Evolutionary conservation across 2,113 vertebrate genomes (phyloP).

Genomic region (Otocyon megalotis): DNA sequence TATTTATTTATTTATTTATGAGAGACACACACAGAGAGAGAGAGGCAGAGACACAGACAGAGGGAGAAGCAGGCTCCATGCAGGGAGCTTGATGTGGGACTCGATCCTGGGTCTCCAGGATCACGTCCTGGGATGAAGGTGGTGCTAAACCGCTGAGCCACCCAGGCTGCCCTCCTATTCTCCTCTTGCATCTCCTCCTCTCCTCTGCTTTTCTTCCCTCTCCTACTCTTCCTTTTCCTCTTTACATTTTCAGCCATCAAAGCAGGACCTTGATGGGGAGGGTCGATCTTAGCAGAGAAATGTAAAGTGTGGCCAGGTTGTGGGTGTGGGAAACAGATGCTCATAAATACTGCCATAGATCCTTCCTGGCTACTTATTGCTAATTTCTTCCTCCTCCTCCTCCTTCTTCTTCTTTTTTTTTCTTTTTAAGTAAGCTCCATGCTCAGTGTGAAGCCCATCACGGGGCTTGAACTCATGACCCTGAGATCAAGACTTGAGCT

Average conservation of each 20-base stretch:
- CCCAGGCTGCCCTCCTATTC: too few species aligned
- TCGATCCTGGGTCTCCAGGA: too few species aligned
- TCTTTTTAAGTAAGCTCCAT: background rate
- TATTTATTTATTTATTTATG: too few species aligned
- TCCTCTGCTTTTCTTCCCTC: background rate
- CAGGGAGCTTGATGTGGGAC: too few species aligned
- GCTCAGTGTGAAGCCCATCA: background rate
- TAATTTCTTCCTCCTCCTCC: background rate
- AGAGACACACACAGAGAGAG: too few species aligned
- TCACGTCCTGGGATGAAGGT: too few species aligned
- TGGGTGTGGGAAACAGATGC: background rate
- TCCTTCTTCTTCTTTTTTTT: background rate
- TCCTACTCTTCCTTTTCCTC: background rate
- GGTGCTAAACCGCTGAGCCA: too few species aligned
- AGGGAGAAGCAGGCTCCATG: too few species aligned
- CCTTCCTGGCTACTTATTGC: background rate
- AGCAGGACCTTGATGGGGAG: background rate
- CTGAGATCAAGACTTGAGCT: background rate
- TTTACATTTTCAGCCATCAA: background rate
- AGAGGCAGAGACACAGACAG: too few species aligned
- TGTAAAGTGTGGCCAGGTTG: background rate
- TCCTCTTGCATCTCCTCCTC: background rate
- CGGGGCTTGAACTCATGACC: background rate
- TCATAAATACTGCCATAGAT: background rate
- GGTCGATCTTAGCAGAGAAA: conserved; percentile 23